phyloP scores from a whole-genome alignment of 2,797 vertebrate species.

The Mareca strepera region DNA sequence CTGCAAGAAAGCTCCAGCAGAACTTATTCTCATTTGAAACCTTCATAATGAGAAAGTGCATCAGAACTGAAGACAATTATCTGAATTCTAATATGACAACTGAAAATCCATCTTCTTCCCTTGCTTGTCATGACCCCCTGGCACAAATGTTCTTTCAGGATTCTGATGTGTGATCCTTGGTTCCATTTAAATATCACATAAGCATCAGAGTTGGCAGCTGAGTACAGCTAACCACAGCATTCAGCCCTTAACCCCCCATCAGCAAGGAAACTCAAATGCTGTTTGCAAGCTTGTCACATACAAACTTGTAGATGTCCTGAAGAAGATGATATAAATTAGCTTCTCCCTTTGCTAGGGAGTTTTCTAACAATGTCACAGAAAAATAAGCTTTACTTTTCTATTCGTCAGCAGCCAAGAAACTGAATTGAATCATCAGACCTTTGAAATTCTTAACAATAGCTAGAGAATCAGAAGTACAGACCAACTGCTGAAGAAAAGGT shows the following conservation, averaged over 20 bases:
- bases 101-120: neutral
- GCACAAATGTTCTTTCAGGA: neutral
- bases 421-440: neutral
- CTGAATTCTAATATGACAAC: neutral
- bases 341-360: neutral
- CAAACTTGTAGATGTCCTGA: neutral
- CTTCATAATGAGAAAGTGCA: neutral
- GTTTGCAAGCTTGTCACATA: neutral
- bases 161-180: neutral
- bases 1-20: neutral
- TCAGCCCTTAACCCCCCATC: neutral
- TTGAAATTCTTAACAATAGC: neutral
- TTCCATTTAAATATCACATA: neutral
- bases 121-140: neutral
- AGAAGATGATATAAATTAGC: neutral
- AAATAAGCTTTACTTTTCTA: neutral
- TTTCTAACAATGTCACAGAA: neutral
- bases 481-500: neutral
- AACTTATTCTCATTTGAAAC: neutral
- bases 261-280: neutral
- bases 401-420: neutral
- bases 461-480: neutral
- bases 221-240: neutral
- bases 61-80: neutral
- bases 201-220: neutral